A percentile compares a stretch with the other conserved stretches of the same genome.
These are phyloP conservation scores for Himantopus leucocephalus DNA, from an alignment of 2,113 vertebrate species.

Conservation along the genomic window DNA sequence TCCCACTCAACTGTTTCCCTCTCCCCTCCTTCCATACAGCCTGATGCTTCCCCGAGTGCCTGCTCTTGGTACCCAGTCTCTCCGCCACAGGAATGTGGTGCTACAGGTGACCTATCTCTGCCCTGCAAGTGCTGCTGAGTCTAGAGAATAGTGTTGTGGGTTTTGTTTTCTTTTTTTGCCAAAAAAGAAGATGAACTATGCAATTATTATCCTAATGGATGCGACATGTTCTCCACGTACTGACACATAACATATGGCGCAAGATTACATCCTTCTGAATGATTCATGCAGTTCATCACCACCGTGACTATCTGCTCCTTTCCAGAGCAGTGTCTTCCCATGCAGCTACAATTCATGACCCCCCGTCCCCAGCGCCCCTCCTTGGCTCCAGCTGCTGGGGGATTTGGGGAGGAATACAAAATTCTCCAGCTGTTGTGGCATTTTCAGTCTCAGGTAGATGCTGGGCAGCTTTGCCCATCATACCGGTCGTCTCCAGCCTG, in stretches of 20 bases:
- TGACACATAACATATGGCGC: constrained; percentile 14
- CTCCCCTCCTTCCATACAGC: neutral
- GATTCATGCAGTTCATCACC: constrained; percentile 43
- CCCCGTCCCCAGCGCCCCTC: neutral
- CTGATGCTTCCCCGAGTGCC: neutral
- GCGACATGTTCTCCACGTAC: neutral
- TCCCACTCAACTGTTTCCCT: neutral
- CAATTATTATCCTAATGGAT: constrained; percentile 33
- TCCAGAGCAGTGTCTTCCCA: neutral
- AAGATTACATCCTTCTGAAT: constrained; percentile 26
- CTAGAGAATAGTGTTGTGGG: neutral
- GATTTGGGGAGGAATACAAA: neutral
- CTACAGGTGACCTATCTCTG: neutral
- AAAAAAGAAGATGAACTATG: neutral
- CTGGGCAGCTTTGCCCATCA: neutral
- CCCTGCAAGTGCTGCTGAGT: neutral
- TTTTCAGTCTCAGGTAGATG: neutral
- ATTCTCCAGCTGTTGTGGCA: neutral
- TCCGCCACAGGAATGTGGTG: accelerated
- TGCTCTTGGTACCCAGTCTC: neutral
- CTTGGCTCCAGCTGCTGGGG: neutral
- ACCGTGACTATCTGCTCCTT: neutral
- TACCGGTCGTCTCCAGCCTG: neutral
- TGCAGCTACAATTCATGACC: neutral
- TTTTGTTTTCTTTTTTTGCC: neutral